Base-by-base conservation (phyloP, 2,888 invertebrate species). In the Steinernema carpocapsae region DNA sequence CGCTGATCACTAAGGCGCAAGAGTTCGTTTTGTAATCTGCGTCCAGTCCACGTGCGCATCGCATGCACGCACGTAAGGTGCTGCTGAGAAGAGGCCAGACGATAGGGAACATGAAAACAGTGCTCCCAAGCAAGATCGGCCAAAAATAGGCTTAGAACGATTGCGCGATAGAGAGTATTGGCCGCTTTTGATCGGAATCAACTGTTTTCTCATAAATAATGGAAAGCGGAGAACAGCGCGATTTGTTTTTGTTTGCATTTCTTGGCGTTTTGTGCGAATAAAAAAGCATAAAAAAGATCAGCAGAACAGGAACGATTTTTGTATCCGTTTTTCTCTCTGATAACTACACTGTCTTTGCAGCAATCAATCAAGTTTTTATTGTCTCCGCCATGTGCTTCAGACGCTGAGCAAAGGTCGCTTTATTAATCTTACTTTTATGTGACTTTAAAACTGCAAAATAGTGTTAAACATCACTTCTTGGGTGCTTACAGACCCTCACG, bases 11-110 rank as follows among this genome's bases (percentile, higher is more conserved):
- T 2, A 2, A 17, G 3, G 64, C 56, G 17, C 56, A 56, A 29
- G 37, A 64, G 64, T 64, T 64, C 64, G 37, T 64, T 64, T 64
- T 64, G 64, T 64, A 64, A 64, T 37, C 17, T 37, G 29, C 26
- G 64, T 12, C 3, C n/a, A 24, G 56, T 26, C 29, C 64, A 64
- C 64, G 64, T 64, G 64, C 29, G 12, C 64, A 32, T 32, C 32
- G 29, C 64, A 32, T 64, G 64, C 64, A 17, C 56, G 26, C n/a
- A 37, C 37, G 22, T 64, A 48, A 14, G 32, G 29, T 4, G 32
- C 6, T 64, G 32, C 29, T n/a, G 32, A 64, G 64, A 64, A 32
- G 64, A 29, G 64, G 64, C 64, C 64, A 64, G 64, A 64, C 37
- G 64, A 32, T 29, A 26, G 37, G 3, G 37, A 37, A 37, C 37